Base-by-base conservation (phyloP, 2,113 vertebrate genomes). In the Heteronetta atricapilla region DNA sequence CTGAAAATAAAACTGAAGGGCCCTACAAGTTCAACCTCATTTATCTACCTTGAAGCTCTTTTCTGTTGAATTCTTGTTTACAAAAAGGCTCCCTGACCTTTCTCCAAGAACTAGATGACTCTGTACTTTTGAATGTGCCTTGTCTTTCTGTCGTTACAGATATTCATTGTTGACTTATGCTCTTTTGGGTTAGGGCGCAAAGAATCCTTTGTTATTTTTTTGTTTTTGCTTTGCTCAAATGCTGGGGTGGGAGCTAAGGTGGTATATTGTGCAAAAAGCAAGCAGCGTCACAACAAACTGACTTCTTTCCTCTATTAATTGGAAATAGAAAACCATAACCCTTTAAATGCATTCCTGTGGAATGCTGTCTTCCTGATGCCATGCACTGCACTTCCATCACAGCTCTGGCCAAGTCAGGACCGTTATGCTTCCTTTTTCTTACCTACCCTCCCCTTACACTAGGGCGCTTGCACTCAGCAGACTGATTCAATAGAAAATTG, bases 11-110 rank as follows among this genome's bases (percentile, higher is more conserved):
- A 53, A 78, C 69, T 68, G 69, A 92, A 91, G 46, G 15, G 36
- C 56, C 92, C 76, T 93, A 9, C 40, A 42, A 52, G 26, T 91
- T 91, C 88, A 91, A 28, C 36, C 31, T 80, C 34, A 34, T 81
- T 81, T 88, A 36, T 90, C 75, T 96, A 34, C 76, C 86, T 93
- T n/a, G 23, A 76, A 94, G 83, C 62, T 89, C 64, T 90, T 86
- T 95, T 52, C 64, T 78, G 52, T 86, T 33, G 16, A 75, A 88
- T 44, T 88, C 53, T 83, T 92, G 53, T 92, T 95, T 88, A 90
- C 76, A n/a, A 38, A 63, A 75, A 90, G 77, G 22, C 69, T 84
- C 34, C 58, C 48, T 92, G 93, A 94, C 83, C 89, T 95, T 96
- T 95, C 70, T 87, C 11, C 26, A 72, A 72, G 74, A 75, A 84